Evolutionary conservation across 1,140 invertebrate species (phyloP), one percentile per base, ranked within the genome.

Genomic region (Episyrphus balteatus): DNA sequence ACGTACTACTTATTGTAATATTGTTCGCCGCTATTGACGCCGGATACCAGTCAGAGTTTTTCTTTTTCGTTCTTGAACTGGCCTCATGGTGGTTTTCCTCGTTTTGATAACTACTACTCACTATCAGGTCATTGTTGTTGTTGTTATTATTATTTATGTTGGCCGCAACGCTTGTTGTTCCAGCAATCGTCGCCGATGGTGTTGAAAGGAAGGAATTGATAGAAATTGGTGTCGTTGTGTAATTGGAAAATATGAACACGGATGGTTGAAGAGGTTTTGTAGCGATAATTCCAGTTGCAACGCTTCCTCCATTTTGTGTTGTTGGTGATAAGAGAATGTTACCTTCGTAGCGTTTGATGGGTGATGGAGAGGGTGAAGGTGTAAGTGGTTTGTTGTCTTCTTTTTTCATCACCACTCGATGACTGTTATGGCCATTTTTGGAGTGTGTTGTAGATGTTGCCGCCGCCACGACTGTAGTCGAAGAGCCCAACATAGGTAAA

Each of bases 231-330:
- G 61, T 57, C 26, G 60, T 59, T 48, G 62, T 57, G 32, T 63
- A 66, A 48, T 66, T 66, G 31, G 63, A 66, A 55, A 62, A 62
- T 43, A 66, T 62, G 21, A 63, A 66, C 12, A 66, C 53, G 6
- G 63, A 66, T 37, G 66, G 62, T 42, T 58, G 57, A 31, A 66
- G 41, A 2, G 63, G 62, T 17, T 62, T 63, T 21, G 42, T 13
- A 6, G 21, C 11, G 13, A 26, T 43, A n/a, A 21, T 43, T 26
- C 11, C 13, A 5, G 18, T 13, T 43, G 26, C 3, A 8, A 43
- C 17, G 18, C 9, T n/a, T 12, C 42, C 26, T 31, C 42, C 11
- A 31, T 26, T 32, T 43, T 43, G 17, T 32, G 18, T 32, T 32
- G 12, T n/a, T 32, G 18, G 9, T 8, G 42, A n/a, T 43, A 26